Conservation (phyloP, 2,888 invertebrate species). For the Plebejus melissa region DNA sequence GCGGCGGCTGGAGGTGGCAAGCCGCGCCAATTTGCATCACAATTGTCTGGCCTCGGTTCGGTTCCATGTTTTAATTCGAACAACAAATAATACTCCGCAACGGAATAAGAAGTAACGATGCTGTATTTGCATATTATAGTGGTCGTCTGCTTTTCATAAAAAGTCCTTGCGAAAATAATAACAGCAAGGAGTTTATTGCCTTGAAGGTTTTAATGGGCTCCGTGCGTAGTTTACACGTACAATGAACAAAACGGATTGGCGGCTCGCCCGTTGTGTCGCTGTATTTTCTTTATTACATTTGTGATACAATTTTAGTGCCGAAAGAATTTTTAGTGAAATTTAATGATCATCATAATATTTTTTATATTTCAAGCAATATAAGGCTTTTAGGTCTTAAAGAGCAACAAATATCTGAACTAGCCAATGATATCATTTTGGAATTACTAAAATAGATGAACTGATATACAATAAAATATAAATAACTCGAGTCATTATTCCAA, state of each 20-base stretch:
- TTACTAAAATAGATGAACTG: no score
- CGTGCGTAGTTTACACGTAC: constrained; percentile 42
- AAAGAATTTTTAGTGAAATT: not conserved
- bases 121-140: constrained; percentile 62
- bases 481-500: no score
- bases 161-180: constrained; percentile 47
- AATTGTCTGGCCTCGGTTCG: constrained; percentile 59
- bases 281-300: constrained; percentile 28
- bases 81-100: constrained; percentile 72
- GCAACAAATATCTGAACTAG: not conserved
- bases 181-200: constrained; percentile 41
- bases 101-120: constrained; percentile 59
- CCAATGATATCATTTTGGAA: no score
- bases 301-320: constrained; percentile 12
- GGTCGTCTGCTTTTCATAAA: constrained; percentile 51
- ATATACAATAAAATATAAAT: no score
- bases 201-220: constrained; percentile 43
- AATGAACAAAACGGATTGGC: constrained; percentile 37
- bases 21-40: constrained; percentile 60
- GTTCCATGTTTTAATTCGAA: constrained; percentile 69
- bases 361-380: not conserved
- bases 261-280: constrained; percentile 31
- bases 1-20: constrained; percentile 46
- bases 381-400: not conserved
- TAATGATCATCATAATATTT: not conserved